Base-by-base conservation (phyloP, 2,113 vertebrate genomes). In the Corydoras sp. region DNA sequence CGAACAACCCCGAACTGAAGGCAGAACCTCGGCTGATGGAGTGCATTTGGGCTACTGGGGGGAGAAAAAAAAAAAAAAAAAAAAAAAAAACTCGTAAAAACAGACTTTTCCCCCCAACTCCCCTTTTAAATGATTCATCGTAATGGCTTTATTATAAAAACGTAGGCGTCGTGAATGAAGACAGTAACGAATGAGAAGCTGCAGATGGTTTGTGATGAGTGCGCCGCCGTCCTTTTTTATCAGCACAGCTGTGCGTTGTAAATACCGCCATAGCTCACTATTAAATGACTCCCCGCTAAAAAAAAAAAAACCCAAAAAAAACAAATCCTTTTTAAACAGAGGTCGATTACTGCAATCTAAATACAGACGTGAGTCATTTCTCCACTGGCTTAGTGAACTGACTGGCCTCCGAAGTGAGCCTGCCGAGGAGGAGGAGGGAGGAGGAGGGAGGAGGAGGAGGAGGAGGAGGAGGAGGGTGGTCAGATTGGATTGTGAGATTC, bases 361-460 rank as follows among this genome's bases (percentile, higher is more conserved):
- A 67, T 72, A 71, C 68, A 71, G 53, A 74, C 8, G 73, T 71
- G 81, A 81, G 87, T 83, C 51, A 86, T 84, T 85, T 83, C 76
- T 81, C 79, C 64, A 79, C 65, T 55, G 77, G 77, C 81, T 86
- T 77, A 54, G 81, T 65, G 74, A 83, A 10, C 53, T 24, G 18
- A 24, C 18, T 24, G 18, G 18, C 18, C 18, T 24, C 18, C 18
- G 18, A 24, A 24, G 18, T 24, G 18, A 24, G 18, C 91, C 83
- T 88, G 89, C 82, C 93, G 88, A 31, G 97, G 96, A 86, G 96
- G 98, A 86, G 14, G 68, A 24, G 18, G 18, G 18, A 24, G 18
- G 18, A 24, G 18, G 18, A 24, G 18, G 18, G n/a, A 24, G 18
- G 18, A 24, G 18, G 18, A 24, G 18, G 18, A 24, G 18, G 18